phyloP scores from a whole-genome alignment of 2,113 vertebrate species.

The Leuciscus idus region DNA sequence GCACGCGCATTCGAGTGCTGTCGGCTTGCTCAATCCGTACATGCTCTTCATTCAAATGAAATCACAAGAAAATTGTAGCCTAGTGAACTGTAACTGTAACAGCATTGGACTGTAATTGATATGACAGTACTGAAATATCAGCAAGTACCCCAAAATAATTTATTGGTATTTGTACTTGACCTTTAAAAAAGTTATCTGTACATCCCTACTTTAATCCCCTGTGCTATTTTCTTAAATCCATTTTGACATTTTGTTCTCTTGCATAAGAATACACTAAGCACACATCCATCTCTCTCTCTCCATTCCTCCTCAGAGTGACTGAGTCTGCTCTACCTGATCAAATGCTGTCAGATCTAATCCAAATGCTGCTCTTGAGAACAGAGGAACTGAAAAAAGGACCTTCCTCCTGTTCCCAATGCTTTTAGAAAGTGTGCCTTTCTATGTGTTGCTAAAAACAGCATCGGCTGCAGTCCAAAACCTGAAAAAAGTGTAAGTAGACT shows the following conservation, averaged over 20 bases:
- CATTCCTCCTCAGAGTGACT: background rate
- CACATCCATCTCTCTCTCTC: background rate
- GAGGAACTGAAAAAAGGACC: conserved; percentile 71
- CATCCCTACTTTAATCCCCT: background rate
- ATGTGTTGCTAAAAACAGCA: conserved; percentile 60
- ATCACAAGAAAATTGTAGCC: background rate
- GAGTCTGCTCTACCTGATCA: conserved; percentile 11
- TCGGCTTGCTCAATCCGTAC: background rate
- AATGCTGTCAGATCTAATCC: conserved; percentile 47
- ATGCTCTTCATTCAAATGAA: background rate
- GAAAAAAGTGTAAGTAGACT: conserved; percentile 43
- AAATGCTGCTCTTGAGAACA: conserved; percentile 1
- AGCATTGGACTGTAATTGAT: background rate
- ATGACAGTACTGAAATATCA: background rate
- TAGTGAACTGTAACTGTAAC: background rate
- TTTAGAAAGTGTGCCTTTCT: conserved; percentile 67
- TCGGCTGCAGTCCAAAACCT: conserved; percentile 3
- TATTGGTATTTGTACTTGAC: background rate
- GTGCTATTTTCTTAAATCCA: background rate
- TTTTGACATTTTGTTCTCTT: conserved; percentile 12
- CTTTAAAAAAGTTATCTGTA: background rate
- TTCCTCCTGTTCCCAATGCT: conserved; percentile 51
- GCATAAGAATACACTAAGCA: background rate
- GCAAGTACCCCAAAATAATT: background rate
- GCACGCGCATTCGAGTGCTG: background rate